These are phyloP conservation scores for Megamerina dolium DNA, from an alignment of 2,888 invertebrate species.

Conservation along the genomic window DNA sequence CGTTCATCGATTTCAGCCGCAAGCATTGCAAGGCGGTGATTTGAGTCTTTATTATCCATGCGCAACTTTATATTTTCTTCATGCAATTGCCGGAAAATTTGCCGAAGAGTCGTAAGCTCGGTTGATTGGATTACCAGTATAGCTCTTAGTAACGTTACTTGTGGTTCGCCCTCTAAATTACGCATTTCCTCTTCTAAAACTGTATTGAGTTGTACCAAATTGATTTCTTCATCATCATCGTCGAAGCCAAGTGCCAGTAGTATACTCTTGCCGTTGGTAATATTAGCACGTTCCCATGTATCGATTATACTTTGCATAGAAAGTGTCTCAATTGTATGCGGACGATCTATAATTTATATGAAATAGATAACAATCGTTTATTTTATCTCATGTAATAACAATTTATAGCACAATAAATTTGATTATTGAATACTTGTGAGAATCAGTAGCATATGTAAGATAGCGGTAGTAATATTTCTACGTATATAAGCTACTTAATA, in stretches of 20 bases:
- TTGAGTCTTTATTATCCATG: slow-evolving; percentile 73
- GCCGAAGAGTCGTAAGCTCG: slow-evolving; percentile 59
- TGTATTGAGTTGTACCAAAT: slow-evolving; percentile 58
- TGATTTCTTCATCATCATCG: slow-evolving; percentile 53
- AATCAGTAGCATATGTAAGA: too few relatives aligned
- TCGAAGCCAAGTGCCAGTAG: slow-evolving; percentile 64
- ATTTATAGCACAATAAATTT: too few relatives aligned
- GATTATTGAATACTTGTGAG: too few relatives aligned
- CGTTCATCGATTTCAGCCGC: slow-evolving; percentile 90
- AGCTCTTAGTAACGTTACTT: slow-evolving; percentile 50
- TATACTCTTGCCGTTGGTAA: slow-evolving; percentile 59
- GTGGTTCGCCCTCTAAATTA: slow-evolving; percentile 46
- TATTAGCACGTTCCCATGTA: slow-evolving; percentile 67
- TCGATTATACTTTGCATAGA: slow-evolving; percentile 57
- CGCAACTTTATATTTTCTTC: slow-evolving; percentile 77
- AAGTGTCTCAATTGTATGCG: slow-evolving; percentile 40
- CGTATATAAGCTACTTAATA: too few relatives aligned
- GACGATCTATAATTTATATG: slow-evolving; percentile 30
- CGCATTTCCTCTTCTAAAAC: slow-evolving; percentile 65
- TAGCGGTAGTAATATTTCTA: too few relatives aligned
- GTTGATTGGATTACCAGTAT: slow-evolving; percentile 62
- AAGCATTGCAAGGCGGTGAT: slow-evolving; percentile 70
- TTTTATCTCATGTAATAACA: too few relatives aligned
- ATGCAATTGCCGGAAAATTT: slow-evolving; percentile 59
- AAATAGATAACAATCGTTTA: slow-evolving; percentile 15